A percentile compares a stretch with the other conserved stretches of the same genome.
phyloP scores from a whole-genome alignment of 2,113 vertebrate species.

The Blennius ocellaris region DNA sequence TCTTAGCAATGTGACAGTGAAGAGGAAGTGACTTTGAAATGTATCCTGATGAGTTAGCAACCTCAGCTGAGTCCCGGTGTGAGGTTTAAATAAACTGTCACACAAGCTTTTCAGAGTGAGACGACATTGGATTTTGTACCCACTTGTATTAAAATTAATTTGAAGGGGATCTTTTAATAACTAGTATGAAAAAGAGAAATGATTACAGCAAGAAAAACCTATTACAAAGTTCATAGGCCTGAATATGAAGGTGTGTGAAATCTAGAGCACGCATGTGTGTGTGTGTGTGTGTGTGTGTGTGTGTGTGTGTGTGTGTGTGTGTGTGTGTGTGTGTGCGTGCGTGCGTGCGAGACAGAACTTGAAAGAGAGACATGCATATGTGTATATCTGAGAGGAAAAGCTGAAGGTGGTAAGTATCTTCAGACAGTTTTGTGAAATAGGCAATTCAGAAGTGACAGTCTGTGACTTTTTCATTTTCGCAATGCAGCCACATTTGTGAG shows the following conservation, averaged over 20 bases:
- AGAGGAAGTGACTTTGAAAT: neutral
- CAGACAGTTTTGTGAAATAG: neutral
- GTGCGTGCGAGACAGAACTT: no score
- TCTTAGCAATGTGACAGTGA: neutral
- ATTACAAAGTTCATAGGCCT: no score
- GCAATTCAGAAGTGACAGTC: constrained; percentile 6
- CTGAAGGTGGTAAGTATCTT: neutral
- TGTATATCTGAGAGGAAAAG: no score
- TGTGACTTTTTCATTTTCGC: constrained; percentile 9
- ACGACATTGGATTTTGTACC: neutral
- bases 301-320: no score
- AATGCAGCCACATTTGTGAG: neutral
- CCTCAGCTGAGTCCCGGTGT: neutral
- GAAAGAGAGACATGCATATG: no score
- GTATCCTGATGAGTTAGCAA: neutral
- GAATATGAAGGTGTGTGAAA: neutral
- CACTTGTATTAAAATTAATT: neutral
- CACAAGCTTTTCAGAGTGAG: neutral
- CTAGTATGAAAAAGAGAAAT: no score
- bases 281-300: neutral
- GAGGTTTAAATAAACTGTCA: neutral
- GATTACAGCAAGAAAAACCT: no score
- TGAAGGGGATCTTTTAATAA: neutral
- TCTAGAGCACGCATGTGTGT: no score
- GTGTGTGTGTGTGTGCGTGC: no score